Percentiles rank a stretch among this genome's conserved stretches.
Conservation (phyloP, 2,797 vertebrate genomes). For the Squalus acanthias region DNA sequence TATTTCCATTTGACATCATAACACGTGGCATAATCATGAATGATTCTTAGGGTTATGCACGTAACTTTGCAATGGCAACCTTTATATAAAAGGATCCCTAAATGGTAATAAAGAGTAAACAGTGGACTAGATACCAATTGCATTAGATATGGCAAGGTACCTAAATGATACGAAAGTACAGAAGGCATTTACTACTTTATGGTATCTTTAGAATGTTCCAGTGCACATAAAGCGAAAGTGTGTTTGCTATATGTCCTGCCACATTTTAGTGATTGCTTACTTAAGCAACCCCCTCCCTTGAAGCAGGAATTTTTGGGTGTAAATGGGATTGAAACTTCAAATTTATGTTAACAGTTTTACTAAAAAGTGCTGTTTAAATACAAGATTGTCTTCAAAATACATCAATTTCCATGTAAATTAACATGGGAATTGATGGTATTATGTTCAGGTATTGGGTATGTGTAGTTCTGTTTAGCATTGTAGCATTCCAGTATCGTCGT, state of each 20-base stretch:
- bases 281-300: neutral
- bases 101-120: neutral
- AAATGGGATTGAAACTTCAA: neutral
- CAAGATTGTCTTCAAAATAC: neutral
- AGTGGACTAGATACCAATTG: too few species aligned
- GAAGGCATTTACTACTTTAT: neutral
- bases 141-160: neutral
- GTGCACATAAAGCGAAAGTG: neutral
- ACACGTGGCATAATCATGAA: neutral
- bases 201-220: neutral
- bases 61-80: neutral
- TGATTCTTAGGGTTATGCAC: neutral
- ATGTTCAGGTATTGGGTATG: too few species aligned
- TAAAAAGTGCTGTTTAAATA: neutral
- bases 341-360: neutral
- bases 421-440: too few species aligned
- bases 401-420: neutral
- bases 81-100: neutral
- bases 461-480: too few species aligned
- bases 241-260: neutral
- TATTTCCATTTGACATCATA: neutral
- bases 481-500: too few species aligned
- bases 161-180: neutral
- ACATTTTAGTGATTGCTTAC: neutral
- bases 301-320: neutral